Percentiles rank a stretch among this genome's conserved stretches.
phyloP scores from a whole-genome alignment of 2,888 invertebrate genomes.

The Anticlea derivata region DNA sequence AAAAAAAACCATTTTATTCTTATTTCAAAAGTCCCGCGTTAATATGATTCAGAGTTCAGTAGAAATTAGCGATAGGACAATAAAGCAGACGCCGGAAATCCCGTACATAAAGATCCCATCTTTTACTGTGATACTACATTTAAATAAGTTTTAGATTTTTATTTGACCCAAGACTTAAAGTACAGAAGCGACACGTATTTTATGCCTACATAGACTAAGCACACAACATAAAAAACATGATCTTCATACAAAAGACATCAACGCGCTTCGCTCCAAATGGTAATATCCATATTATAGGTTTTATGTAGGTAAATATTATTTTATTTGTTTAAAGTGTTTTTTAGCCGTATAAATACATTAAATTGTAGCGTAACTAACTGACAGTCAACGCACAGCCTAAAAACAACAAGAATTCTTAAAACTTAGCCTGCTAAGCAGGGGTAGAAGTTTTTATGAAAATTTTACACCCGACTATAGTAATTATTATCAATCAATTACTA shows the following conservation, averaged over 20 bases:
- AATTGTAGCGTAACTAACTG: too few species aligned
- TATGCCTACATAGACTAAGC: conserved; percentile 1
- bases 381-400: too few species aligned
- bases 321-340: too few species aligned
- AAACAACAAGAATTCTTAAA: too few species aligned
- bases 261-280: conserved; percentile 4
- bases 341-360: too few species aligned
- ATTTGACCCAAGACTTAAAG: conserved; percentile 51
- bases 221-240: neutral
- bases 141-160: conserved; percentile 74
- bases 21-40: conserved; percentile 19
- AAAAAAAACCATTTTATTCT: conserved; percentile 8
- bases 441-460: too few species aligned
- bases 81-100: conserved; percentile 74
- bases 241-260: conserved; percentile 14
- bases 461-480: too few species aligned
- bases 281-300: neutral
- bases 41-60: conserved; percentile 55
- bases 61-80: conserved; percentile 64
- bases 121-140: conserved; percentile 70
- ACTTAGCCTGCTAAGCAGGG: too few species aligned
- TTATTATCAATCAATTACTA: too few species aligned
- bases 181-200: conserved; percentile 26
- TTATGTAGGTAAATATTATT: too few species aligned
- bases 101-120: conserved; percentile 78